These are phyloP conservation scores for Steatocranus sp. DNA, from an alignment of 2,797 vertebrate genomes.

Conservation along the genomic window DNA sequence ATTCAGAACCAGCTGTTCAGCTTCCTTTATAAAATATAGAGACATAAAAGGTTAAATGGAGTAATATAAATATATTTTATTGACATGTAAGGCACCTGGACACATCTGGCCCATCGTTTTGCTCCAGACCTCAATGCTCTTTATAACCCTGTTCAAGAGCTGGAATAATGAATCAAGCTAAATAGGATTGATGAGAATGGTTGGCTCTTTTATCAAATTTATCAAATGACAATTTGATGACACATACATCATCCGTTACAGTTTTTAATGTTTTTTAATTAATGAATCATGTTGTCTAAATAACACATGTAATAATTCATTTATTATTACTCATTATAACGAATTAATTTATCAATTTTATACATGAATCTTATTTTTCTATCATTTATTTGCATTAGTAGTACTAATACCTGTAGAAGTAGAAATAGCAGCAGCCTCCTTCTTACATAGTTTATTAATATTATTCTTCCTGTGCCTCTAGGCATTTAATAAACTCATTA, in stretches of 20 bases:
- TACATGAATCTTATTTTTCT: not conserved
- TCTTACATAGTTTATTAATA: not conserved
- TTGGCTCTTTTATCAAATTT: not conserved
- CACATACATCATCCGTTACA: not conserved
- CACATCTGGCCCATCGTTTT: constrained; percentile 1
- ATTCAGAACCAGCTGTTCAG: not conserved
- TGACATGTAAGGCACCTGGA: not conserved
- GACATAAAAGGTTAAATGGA: not conserved
- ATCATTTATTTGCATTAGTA: not conserved
- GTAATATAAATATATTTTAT: not conserved
- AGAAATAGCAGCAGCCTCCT: not conserved
- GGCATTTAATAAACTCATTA: constrained; percentile 13
- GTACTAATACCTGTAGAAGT: not conserved
- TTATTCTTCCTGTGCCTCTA: not conserved
- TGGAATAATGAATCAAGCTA: not conserved
- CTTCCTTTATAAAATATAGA: not conserved
- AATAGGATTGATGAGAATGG: not conserved
- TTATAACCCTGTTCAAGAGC: not conserved
- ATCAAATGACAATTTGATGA: not conserved
- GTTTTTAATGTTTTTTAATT: not conserved
- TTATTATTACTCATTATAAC: not conserved
- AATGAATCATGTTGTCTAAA: not conserved
- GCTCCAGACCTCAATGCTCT: not conserved
- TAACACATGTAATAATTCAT: not conserved
- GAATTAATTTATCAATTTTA: not conserved